Percentiles rank a stretch among this genome's conserved stretches.
Conservation (phyloP, 1,140 invertebrate genomes). For the Lucilia sericata region DNA sequence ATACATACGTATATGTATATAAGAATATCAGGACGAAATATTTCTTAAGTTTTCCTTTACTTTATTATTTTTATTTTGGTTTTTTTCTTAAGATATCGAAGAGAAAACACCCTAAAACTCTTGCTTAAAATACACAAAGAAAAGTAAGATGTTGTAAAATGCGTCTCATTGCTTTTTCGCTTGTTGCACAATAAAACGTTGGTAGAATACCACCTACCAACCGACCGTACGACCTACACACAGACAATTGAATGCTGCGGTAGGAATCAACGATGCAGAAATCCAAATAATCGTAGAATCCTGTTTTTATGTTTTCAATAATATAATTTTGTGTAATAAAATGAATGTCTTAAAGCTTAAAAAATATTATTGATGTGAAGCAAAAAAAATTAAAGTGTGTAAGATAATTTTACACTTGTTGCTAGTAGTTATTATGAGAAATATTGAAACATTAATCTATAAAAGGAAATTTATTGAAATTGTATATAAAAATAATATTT, state of each 20-base stretch:
- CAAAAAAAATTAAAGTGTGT: too few relatives aligned
- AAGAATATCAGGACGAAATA: too few relatives aligned
- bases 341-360: not conserved
- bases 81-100: not conserved
- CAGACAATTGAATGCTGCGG: slow-evolving; percentile 2
- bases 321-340: not conserved
- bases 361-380: not conserved
- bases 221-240: too few relatives aligned
- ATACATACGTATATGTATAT: not conserved
- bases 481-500: too few relatives aligned
- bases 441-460: too few relatives aligned
- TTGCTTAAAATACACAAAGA: not conserved
- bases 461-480: too few relatives aligned
- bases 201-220: not conserved
- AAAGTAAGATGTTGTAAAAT: not conserved
- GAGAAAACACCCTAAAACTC: not conserved
- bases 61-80: not conserved
- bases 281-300: not conserved
- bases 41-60: not conserved
- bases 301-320: not conserved
- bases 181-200: not conserved
- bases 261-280: not conserved
- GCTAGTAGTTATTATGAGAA: too few relatives aligned
- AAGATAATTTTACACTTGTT: too few relatives aligned
- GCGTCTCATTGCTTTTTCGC: not conserved